Conservation (phyloP, 2,888 invertebrate genomes). For the Arctia plantaginis region DNA sequence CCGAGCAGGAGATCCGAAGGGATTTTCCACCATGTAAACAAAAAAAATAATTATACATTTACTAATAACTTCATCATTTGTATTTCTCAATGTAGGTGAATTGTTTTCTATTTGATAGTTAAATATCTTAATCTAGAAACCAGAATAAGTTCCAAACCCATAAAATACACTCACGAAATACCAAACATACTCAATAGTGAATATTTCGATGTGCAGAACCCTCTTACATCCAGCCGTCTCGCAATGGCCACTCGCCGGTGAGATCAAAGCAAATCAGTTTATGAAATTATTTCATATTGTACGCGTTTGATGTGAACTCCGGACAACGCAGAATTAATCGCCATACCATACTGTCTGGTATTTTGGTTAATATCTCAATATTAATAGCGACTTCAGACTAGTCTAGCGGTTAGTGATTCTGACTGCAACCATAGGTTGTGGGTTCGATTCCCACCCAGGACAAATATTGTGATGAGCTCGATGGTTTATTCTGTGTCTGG, state of each 20-base stretch:
- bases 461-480: not conserved
- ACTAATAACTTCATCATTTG: too few relatives aligned
- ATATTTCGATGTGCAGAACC: conserved; percentile 22
- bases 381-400: not conserved
- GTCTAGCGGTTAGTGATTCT: not conserved
- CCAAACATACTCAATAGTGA: not conserved
- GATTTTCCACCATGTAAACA: too few relatives aligned
- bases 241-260: conserved; percentile 18
- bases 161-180: not conserved
- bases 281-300: conserved; percentile 67
- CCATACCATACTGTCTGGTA: conserved; percentile 25
- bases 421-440: not conserved
- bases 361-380: conserved; percentile 4
- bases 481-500: too few relatives aligned
- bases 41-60: too few relatives aligned
- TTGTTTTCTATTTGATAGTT: too few relatives aligned
- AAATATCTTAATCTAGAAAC: too few relatives aligned
- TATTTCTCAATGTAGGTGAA: too few relatives aligned
- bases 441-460: not conserved
- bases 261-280: conserved; percentile 72
- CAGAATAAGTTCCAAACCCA: too few relatives aligned
- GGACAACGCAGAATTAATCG: conserved; percentile 14
- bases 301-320: conserved; percentile 67
- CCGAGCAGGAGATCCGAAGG: too few relatives aligned
- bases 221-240: not conserved